Base-by-base conservation (phyloP, 2,888 invertebrate species). In the Cancer borealis region DNA sequence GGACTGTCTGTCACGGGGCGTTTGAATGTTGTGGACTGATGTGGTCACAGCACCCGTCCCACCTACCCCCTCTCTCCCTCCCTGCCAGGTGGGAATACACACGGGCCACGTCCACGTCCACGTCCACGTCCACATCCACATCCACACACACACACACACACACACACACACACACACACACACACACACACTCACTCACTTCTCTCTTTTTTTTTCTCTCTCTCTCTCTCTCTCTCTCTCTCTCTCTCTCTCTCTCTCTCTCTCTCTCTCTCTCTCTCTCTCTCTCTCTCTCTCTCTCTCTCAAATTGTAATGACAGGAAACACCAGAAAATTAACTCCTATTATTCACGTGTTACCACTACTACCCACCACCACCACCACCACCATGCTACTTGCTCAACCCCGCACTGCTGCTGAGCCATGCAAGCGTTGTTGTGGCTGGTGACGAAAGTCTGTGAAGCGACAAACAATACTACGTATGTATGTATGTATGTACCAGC, bases 151-250 rank as follows among this genome's bases (percentile, higher is more conserved):
- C 39, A n/a, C 39, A 39, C 39, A 39, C 39, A 39, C 39, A 39
- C 39, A 39, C 39, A 39, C 39, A 39, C 39, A 39, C 39, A 39
- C 39, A 39, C 39, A 39, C 39, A 39, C 39, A 39, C 39, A n/a
- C 39, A 39, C 39, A 39, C 39, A 39, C 39, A 39, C 39, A 39
- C 39, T 1, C 39, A 39, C 39, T 1, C 39, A 39, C 54, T 54
- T 12, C 54, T 54, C 54, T 12, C 87, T 30, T 10, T 87, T 54
- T 54, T 54, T 66, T n/a, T 66, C 66, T 66, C 66, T 66, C 66
- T 66, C 66, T 66, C 66, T 66, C 66, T 66, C 73, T 73, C 73
- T 66, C 66, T 66, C 66, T 66, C 66, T 66, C 66, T 66, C 66
- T 66, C 47, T 46, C 88, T 46, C 88, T 46, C 45, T 47, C 45